phyloP scores from a whole-genome alignment of 2,888 invertebrate genomes.

The Callinectes sapidus region DNA sequence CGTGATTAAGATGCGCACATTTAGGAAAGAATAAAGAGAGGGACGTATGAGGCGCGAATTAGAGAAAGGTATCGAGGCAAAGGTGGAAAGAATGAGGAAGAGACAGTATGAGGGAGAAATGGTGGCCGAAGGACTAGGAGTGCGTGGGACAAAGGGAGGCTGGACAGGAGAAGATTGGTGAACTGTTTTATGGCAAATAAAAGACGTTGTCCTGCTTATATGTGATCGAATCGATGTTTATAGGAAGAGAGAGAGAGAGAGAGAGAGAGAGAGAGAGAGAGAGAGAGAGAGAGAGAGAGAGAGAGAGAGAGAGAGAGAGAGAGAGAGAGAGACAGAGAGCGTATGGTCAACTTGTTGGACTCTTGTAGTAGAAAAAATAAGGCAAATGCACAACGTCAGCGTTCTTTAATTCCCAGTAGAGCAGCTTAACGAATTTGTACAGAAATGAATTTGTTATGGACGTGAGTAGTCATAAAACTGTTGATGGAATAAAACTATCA shows the following conservation, averaged over 20 bases:
- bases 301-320: slow-evolving; percentile 44
- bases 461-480: too few species aligned
- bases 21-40: background rate
- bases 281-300: slow-evolving; percentile 38
- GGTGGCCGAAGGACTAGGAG: background rate
- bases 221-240: slow-evolving; percentile 49
- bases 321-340: too few species aligned
- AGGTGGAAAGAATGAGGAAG: slow-evolving; percentile 18
- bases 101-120: background rate
- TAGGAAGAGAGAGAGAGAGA: slow-evolving; percentile 27
- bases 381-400: too few species aligned
- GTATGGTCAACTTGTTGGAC: background rate
- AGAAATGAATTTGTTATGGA: too few species aligned
- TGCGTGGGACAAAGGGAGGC: slow-evolving; percentile 13
- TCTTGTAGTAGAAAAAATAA: background rate
- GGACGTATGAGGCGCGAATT: background rate
- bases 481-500: too few species aligned
- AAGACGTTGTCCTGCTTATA: slow-evolving; percentile 40
- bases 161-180: slow-evolving; percentile 32
- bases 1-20: slow-evolving; percentile 32
- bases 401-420: too few species aligned
- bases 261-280: slow-evolving; percentile 11
- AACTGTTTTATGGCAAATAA: slow-evolving; percentile 55
- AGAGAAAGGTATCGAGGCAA: background rate
- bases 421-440: too few species aligned